A percentile compares a stretch with the other conserved stretches of the same genome.
Evolutionary conservation across 2,113 vertebrate genomes (phyloP).

Genomic region (Phalacrocorax aristotelis): DNA sequence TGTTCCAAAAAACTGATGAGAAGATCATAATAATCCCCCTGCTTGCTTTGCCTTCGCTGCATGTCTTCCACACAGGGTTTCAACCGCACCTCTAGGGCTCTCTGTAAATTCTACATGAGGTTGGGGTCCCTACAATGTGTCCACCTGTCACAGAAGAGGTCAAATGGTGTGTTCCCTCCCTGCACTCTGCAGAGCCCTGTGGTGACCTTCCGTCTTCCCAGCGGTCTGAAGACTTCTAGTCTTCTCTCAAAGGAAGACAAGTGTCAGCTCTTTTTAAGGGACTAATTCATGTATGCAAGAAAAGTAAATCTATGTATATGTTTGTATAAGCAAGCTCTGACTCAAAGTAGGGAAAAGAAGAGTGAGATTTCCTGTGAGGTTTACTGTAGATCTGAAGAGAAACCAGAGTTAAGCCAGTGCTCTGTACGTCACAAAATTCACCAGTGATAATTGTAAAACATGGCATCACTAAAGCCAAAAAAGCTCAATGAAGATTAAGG

Average conservation of each 20-base stretch:
- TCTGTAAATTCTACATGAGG: not conserved
- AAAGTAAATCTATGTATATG: not conserved
- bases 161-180: not conserved
- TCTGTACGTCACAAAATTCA: not conserved
- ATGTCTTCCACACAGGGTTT: not conserved
- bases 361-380: not conserved
- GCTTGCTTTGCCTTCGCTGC: not conserved
- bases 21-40: not conserved
- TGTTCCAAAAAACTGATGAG: not conserved
- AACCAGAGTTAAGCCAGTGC: not conserved
- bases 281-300: not conserved
- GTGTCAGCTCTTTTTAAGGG: not conserved
- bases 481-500: not conserved
- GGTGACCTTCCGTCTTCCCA: not conserved
- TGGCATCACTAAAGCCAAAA: not conserved
- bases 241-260: not conserved
- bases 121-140: not conserved
- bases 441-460: not conserved
- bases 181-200: accelerated
- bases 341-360: not conserved
- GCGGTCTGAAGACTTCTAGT: not conserved
- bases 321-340: not conserved
- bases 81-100: not conserved
- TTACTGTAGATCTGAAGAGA: constrained; percentile 8
- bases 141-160: not conserved